Base-by-base conservation (phyloP, 2,888 invertebrate genomes). In the Napeogenes inachia region DNA sequence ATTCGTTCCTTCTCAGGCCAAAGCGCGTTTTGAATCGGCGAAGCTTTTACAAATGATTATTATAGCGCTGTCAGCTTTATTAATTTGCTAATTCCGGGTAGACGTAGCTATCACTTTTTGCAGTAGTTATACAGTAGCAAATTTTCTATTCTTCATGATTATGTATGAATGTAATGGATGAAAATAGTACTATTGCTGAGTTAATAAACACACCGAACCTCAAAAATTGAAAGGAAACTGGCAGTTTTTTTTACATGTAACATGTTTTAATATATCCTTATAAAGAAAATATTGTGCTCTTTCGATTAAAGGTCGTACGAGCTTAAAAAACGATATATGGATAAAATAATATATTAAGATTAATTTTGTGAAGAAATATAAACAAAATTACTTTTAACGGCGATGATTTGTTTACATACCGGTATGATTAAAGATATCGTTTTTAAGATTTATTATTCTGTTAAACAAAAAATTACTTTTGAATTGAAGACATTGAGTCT, bases 241-340 rank as follows among this genome's bases (percentile, higher is more conserved):
- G 30, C 30, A 30, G 30, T 42, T 42, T 50, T 30, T 47, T 50
- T 50, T 30, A 50, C 50, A 30, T 50, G 30, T 50, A 50, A 50
- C 30, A 30, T 50, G 30, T 50, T 50, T 50, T 50, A 50, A 30
- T 30, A 30, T 8, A 12, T 10, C 30, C 50, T 50, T 50, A 50
- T 50, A 50, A 50, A 30, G 50, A 50, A 50, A 50, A 50, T 50
- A 50, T 50, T 50, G 50, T 10, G 50, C 50, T 50, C 50, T 50
- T 50, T 50, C 50, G 30, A 30, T 50, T 8, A 50, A 50, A 50
- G 50, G 50, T 50, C 50, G 50, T 10, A 50, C 8, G 30, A 50
- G 30, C n/a, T 50, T 50, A 50, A 50, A 47, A 50, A 50, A 30
- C 50, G 50, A 50, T 50, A 50, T 50, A 8, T 50, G 50, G 50